Percentiles rank a stretch among this genome's conserved stretches.
Conservation (phyloP, 2,888 invertebrate genomes). For the Platycheirus rosarum region DNA sequence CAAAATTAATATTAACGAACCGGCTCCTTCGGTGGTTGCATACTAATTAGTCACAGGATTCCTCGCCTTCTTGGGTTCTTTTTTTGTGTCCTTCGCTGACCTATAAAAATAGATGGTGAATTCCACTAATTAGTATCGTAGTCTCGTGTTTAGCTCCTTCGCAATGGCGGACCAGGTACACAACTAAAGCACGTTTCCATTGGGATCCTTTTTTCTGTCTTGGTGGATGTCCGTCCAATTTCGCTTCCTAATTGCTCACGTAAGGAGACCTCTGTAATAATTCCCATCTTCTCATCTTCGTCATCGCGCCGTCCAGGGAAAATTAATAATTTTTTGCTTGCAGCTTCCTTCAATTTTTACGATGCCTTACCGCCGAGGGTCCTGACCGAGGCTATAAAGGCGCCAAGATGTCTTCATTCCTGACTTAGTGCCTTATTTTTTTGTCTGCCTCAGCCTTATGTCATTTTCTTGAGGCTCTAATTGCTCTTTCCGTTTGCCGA, state of each 20-base stretch:
- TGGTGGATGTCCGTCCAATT: slow-evolving; percentile 35
- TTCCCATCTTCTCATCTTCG: slow-evolving; percentile 58
- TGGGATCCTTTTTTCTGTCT: slow-evolving; percentile 30
- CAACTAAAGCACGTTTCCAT: slow-evolving; percentile 49
- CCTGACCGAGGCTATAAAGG: slow-evolving; percentile 22
- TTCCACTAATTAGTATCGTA: slow-evolving; percentile 69
- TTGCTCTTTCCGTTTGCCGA: slow-evolving; percentile 60
- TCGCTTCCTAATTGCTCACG: slow-evolving; percentile 70
- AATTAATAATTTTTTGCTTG: slow-evolving; percentile 63
- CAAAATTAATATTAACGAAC: slow-evolving; percentile 68
- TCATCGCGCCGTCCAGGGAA: neutral
- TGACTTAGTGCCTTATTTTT: slow-evolving; percentile 67
- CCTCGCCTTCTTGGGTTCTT: slow-evolving; percentile 30
- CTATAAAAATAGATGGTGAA: slow-evolving; percentile 66
- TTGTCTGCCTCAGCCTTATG: slow-evolving; percentile 23
- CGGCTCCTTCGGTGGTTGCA: slow-evolving; percentile 59
- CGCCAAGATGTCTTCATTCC: slow-evolving; percentile 59
- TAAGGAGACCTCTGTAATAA: slow-evolving; percentile 66
- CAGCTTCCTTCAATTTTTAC: slow-evolving; percentile 26
- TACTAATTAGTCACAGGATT: slow-evolving; percentile 69
- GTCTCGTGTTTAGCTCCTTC: slow-evolving; percentile 34
- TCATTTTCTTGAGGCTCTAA: slow-evolving; percentile 54
- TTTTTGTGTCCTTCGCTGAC: slow-evolving; percentile 43
- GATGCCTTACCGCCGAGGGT: slow-evolving; percentile 22
- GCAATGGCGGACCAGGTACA: slow-evolving; percentile 9